Evolutionary conservation across 1,140 invertebrate species (phyloP).

Genomic region (Cherax destructor): DNA sequence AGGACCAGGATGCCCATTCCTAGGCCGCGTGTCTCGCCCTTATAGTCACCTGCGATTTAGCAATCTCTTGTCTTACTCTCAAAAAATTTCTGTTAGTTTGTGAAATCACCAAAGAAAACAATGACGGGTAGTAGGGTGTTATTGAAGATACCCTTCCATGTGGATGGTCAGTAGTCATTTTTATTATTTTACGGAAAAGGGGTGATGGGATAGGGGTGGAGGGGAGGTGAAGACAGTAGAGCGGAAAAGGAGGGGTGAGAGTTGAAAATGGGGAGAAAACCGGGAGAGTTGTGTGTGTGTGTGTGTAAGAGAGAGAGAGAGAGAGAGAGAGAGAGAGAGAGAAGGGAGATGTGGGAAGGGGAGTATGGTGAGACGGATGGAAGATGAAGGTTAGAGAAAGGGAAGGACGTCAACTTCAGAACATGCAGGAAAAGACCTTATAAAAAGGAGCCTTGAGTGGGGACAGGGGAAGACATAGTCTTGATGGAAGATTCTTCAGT

Average conservation of each 20-base stretch:
- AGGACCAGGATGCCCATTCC: background rate
- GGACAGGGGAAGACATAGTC: too few relatives aligned
- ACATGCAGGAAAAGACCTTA: too few relatives aligned
- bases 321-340: too few relatives aligned
- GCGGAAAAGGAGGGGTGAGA: background rate
- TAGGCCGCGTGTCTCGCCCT: background rate
- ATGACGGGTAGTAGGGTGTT: background rate
- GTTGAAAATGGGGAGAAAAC: background rate
- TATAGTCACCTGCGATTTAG: background rate
- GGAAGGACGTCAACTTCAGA: too few relatives aligned
- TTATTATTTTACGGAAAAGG: background rate
- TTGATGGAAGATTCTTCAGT: too few relatives aligned
- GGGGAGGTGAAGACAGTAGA: background rate
- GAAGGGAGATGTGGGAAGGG: too few relatives aligned
- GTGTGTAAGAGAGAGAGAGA: too few relatives aligned
- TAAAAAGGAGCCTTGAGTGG: too few relatives aligned
- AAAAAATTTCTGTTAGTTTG: slow-evolving; percentile 37
- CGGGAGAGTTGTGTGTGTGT: background rate
- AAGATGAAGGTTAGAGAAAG: too few relatives aligned
- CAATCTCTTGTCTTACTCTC: background rate
- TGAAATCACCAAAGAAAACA: slow-evolving; percentile 35
- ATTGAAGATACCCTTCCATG: slow-evolving; percentile 38
- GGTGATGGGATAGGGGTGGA: background rate
- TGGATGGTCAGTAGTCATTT: slow-evolving; percentile 16
- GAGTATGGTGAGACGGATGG: too few relatives aligned